Evolutionary conservation across 2,113 vertebrate species (phyloP).

Genomic region (Vimba vimba): DNA sequence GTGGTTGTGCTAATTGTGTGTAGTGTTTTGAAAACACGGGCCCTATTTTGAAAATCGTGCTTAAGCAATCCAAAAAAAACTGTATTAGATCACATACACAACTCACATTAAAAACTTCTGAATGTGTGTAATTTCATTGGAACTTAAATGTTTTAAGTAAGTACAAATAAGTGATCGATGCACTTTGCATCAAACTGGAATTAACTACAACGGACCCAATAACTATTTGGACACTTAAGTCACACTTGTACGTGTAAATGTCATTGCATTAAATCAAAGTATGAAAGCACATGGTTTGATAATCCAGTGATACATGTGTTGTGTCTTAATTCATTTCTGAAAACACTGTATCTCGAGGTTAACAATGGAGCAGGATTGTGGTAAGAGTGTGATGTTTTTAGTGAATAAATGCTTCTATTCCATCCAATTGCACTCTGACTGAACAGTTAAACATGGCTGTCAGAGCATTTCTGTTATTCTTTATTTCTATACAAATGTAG

Average conservation of each 20-base stretch:
- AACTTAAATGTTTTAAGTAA: not conserved
- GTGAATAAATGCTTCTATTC: not conserved
- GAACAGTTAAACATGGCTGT: not conserved
- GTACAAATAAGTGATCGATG: not conserved
- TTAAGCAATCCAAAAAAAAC: too few species aligned
- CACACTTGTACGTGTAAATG: not conserved
- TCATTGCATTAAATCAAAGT: not conserved
- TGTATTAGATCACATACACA: not conserved
- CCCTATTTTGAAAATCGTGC: too few species aligned
- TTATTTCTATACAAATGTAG: constrained; percentile 23
- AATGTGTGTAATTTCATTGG: not conserved
- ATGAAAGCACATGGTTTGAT: not conserved
- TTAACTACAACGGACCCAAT: not conserved
- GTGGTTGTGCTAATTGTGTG: too few species aligned
- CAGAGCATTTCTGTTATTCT: not conserved
- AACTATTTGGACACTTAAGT: not conserved
- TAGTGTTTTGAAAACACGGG: too few species aligned
- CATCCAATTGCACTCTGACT: not conserved
- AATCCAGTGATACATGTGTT: not conserved
- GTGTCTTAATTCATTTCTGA: not conserved
- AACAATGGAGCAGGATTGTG: not conserved
- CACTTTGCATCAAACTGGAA: not conserved
- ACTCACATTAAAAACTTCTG: too few species aligned
- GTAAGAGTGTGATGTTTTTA: not conserved
- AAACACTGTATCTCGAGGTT: not conserved